Conservation (phyloP, 64 coral and sea anemone species). For the Trachythela sp. region DNA sequence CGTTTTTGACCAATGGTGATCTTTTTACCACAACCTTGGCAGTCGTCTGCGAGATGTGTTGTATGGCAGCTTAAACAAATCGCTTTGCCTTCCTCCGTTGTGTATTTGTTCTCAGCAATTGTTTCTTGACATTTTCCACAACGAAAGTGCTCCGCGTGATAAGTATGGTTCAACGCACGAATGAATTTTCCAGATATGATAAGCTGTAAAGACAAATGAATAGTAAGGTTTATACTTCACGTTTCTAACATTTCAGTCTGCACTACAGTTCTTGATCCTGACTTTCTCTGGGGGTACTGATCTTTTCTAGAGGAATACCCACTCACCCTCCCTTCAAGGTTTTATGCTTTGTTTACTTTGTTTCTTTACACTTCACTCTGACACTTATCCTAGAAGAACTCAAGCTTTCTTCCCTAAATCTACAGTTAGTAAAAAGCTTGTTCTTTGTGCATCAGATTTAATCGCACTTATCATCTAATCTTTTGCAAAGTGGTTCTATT, state of each 20-base stretch:
- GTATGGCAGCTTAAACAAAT: not conserved
- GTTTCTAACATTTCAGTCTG: not conserved
- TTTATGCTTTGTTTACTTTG: too few species aligned
- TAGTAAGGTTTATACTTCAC: not conserved
- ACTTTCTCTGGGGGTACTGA: not conserved
- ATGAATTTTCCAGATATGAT: not conserved
- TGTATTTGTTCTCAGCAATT: not conserved
- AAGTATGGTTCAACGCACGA: not conserved
- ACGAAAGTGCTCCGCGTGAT: not conserved
- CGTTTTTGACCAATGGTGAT: slow-evolving; percentile 2
- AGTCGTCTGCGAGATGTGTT: not conserved
- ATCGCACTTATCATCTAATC: too few species aligned
- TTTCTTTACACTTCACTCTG: too few species aligned
- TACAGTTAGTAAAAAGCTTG: too few species aligned
- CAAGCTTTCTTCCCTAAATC: too few species aligned
- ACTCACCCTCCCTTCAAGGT: too few species aligned
- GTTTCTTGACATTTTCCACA: not conserved
- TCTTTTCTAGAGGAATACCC: too few species aligned
- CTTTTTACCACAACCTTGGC: not conserved
- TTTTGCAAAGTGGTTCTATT: too few species aligned
- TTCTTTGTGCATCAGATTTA: too few species aligned
- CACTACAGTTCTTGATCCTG: too few species aligned
- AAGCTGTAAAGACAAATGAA: not conserved
- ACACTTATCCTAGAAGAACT: too few species aligned
- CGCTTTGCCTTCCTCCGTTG: not conserved